phyloP scores from a whole-genome alignment of 2,888 invertebrate species.

The Nemotelus nigrinus region DNA sequence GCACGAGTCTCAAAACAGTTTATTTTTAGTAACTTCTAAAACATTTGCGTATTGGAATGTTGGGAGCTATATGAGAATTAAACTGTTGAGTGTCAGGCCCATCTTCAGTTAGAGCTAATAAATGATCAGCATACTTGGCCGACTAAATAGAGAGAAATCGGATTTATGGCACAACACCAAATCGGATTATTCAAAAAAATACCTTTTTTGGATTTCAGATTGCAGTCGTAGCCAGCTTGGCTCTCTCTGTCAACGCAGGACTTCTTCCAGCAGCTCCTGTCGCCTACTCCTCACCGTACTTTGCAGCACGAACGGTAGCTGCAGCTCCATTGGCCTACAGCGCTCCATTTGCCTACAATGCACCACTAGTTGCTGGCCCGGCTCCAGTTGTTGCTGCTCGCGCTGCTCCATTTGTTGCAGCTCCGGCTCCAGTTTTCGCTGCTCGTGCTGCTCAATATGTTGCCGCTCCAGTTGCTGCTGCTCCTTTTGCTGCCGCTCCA shows the following conservation, averaged over 20 bases:
- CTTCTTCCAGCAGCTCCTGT: conserved; percentile 55
- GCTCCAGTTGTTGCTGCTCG: conserved; percentile 51
- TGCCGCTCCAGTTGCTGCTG: conserved; percentile 54
- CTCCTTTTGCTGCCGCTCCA: conserved; percentile 53
- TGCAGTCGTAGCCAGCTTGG: conserved; percentile 63
- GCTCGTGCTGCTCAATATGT: conserved; percentile 54
- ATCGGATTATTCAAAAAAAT: neutral
- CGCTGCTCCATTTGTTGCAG: conserved; percentile 54
- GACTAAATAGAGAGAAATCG: too few relatives aligned
- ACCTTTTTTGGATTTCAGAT: conserved; percentile 52
- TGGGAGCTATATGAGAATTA: too few relatives aligned
- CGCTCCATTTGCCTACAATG: conserved; percentile 50
- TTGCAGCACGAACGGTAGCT: conserved; percentile 55
- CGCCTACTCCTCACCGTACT: conserved; percentile 47
- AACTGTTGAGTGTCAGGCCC: too few relatives aligned
- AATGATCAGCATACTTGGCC: too few relatives aligned
- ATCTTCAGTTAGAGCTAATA: too few relatives aligned
- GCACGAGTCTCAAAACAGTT: too few relatives aligned
- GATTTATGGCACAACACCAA: neutral
- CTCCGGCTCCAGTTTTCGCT: conserved; percentile 52
- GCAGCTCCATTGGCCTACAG: conserved; percentile 49
- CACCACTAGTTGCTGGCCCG: conserved; percentile 46
- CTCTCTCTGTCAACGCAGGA: conserved; percentile 61
- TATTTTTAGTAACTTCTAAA: too few relatives aligned
- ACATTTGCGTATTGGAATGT: too few relatives aligned